Evolutionary conservation across 2,888 invertebrate species (phyloP).

Genomic region (Tipula lateralis): DNA sequence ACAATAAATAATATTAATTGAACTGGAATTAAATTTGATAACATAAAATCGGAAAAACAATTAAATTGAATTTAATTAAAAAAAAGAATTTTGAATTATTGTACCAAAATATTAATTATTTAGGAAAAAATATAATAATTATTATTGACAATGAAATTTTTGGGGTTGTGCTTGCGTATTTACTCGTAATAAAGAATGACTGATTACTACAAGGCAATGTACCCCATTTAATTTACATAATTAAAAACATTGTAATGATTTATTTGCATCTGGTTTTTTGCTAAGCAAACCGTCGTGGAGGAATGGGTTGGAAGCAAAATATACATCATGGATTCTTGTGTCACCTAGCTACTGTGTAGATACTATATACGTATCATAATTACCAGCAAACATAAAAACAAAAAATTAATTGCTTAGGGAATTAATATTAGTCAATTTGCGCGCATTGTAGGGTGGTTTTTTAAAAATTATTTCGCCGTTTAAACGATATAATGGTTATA

Average conservation of each 20-base stretch:
- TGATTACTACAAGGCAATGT: conserved; percentile 4
- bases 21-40: background rate
- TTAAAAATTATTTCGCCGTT: background rate
- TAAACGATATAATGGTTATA: background rate
- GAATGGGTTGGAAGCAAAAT: background rate
- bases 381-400: background rate
- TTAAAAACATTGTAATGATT: conserved; percentile 11
- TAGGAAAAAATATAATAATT: background rate
- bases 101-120: background rate
- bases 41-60: background rate
- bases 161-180: background rate
- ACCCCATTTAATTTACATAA: background rate
- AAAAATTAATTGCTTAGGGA: background rate
- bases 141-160: background rate
- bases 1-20: background rate
- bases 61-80: background rate
- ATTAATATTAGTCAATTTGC: background rate
- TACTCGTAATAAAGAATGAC: background rate
- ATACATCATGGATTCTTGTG: background rate
- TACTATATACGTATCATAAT: background rate
- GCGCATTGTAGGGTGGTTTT: background rate
- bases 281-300: background rate
- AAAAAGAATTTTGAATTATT: background rate
- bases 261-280: background rate
- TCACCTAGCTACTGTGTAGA: background rate